Base-by-base conservation (phyloP, 1,140 invertebrate species). In the Drosophila burlai region DNA sequence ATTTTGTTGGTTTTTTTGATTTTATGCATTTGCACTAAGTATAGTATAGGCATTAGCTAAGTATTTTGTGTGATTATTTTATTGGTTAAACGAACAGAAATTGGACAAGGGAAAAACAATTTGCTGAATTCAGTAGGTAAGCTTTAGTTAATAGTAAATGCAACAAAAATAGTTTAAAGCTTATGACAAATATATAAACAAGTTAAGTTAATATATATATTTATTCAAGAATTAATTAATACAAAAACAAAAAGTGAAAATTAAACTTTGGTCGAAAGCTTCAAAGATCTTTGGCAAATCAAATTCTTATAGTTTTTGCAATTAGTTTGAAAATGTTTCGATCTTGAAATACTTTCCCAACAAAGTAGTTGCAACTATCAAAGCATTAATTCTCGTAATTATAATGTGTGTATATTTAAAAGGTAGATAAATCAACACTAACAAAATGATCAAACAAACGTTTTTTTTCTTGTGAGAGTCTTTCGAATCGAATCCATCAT, bases 1-100 rank as follows among this genome's bases (percentile, higher is more conserved):
- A 72, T 45, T 43, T 67, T 64, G 47, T 77, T 71, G 69, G 59
- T 66, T 63, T 52, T 29, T 85, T 83, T 81, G 77, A 81, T 85
- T 87, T 87, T 76, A 73, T 87, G 83, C 83, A 83, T 87, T 87
- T 87, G 84, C 83, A 80, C 84, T 87, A 87, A 83, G 36, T 87
- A 80, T 83, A 76, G 26, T 60, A 75, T 72, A 81, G 73, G 85
- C 81, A 87, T 89, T 89, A 84, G 84, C 85, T 87, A 90, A 84
- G 60, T 90, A 83, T 73, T 38, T 87, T 73, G 80, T 87, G 80
- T 86, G 57, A 76, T 82, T 72, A 86, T 59, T 60, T 74, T 68
- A 86, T 59, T 66, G 65, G 60, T 83, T 75, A 45, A 82, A 72
- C 61, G 73, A 82, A 82, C 67, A 73, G 29, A 73, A 55, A 73